Evolutionary conservation across 2,797 vertebrate species (phyloP).

Genomic region (Merluccius polli): DNA sequence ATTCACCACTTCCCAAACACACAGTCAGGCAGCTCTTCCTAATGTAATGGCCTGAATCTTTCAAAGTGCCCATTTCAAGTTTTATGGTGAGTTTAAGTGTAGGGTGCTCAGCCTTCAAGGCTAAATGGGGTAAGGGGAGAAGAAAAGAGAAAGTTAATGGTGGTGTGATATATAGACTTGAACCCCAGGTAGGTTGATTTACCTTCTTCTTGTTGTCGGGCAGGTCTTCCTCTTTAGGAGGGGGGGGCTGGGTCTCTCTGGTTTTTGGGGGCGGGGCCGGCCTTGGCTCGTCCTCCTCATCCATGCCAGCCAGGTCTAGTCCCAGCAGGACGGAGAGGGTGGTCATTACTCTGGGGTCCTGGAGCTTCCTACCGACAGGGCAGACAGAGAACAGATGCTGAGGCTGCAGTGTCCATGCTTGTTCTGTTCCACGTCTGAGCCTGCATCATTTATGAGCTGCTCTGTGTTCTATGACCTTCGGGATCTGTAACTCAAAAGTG

Average conservation of each 20-base stretch:
- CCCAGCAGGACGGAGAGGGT: conserved; percentile 91
- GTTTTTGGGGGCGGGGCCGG: conserved; percentile 77
- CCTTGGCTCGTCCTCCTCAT: conserved; percentile 83
- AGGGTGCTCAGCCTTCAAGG: background rate
- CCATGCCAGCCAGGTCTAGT: conserved; percentile 83
- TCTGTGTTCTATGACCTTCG: background rate
- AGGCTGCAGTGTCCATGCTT: background rate
- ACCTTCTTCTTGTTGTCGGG: conserved; percentile 91
- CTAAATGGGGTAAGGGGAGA: background rate
- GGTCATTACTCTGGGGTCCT: conserved; percentile 90
- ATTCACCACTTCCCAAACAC: background rate
- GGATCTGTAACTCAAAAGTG: background rate
- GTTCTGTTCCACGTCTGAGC: background rate
- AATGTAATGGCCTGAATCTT: background rate
- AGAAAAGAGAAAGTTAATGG: background rate
- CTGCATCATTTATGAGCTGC: background rate
- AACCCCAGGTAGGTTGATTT: background rate
- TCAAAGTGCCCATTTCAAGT: conserved; percentile 1
- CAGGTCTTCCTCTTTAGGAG: conserved; percentile 85
- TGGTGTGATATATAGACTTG: background rate
- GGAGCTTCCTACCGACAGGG: conserved; percentile 75
- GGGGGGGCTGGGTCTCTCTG: conserved; percentile 75
- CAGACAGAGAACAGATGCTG: background rate
- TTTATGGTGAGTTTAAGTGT: background rate
- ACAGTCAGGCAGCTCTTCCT: background rate